Evolutionary conservation across 2,797 vertebrate species (phyloP), one percentile per base, ranked within the genome.

Genomic region (Hipposideros larvatus): DNA sequence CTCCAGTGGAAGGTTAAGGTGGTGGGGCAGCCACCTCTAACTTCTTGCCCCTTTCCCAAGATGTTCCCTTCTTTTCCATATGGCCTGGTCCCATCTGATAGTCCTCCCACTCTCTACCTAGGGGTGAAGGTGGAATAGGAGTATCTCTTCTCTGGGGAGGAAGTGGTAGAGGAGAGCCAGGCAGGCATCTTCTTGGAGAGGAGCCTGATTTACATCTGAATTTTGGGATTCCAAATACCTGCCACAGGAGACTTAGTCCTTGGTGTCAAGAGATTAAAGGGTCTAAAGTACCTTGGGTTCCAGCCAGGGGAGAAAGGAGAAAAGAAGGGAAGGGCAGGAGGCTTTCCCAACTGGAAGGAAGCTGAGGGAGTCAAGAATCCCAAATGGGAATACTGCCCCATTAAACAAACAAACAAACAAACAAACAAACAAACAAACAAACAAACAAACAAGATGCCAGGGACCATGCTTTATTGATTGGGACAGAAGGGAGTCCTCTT

Each of bases 191-290:
- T 91, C 19, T 77, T 63, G 57, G 31, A 77, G 41, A 82, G 14
- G 28, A 95, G 80, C 87, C 34, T 65, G 59, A 91, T 55, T 85
- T 77, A 28, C 19, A 19, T 92, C 31, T 91, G 75, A 89, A 63
- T 97, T 61, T 55, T 63, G 79, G 41, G 37, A 7, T 89, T 75
- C 78, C 31, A 41, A 68, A 79, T 46, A 70, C 59, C 41, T 79
- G 34, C 57, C 68, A 41, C 1, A 7, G 37, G 68, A 89, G 59
- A 66, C 31, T 73, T 74, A 71, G 24, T 91, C 48, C 59, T 94
- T 84, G 71, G 16, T 43, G 24, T 90, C 48, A 26, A 78, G 84
- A 68, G 68, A n/a, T 83, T 57, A 73, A 86, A 92, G 37, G 18
- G 19, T 21, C 63, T 85, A 9, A 68, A 55, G 34, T 61, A 24